These are phyloP conservation scores for Regulus satrapa DNA, from an alignment of 2,113 vertebrate genomes.

Conservation along the genomic window DNA sequence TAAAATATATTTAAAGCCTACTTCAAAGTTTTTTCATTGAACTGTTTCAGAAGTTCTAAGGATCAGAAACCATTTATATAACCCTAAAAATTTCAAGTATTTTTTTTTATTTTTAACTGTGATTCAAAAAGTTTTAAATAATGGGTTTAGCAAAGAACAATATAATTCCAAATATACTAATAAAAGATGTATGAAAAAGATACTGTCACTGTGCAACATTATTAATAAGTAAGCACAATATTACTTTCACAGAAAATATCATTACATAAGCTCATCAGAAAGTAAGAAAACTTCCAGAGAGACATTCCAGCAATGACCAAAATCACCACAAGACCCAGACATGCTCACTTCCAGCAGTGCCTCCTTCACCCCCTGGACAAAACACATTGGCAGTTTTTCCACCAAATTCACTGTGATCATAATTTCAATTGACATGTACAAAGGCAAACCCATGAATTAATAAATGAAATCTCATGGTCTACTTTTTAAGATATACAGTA, in stretches of 20 bases:
- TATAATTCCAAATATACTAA: neutral
- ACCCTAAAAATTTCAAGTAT: neutral
- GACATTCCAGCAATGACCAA: neutral
- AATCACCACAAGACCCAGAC: neutral
- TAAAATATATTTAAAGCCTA: neutral
- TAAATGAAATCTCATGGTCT: neutral
- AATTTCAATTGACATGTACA: neutral
- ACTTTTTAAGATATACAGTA: neutral
- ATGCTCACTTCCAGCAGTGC: neutral
- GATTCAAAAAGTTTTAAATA: neutral
- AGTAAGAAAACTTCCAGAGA: neutral
- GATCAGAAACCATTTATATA: neutral
- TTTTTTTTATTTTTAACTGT: neutral
- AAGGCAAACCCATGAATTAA: neutral
- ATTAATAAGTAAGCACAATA: neutral
- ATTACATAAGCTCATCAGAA: neutral
- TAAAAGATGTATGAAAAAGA: neutral
- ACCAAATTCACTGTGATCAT: neutral
- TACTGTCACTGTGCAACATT: neutral
- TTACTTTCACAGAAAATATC: neutral
- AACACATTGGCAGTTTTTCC: neutral
- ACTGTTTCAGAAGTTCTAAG: neutral
- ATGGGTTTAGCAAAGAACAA: neutral
- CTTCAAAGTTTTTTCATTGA: constrained; percentile 8
- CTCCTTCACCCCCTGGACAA: neutral